phyloP scores from a whole-genome alignment of 1,140 invertebrate species.

The Augochlora pura region DNA sequence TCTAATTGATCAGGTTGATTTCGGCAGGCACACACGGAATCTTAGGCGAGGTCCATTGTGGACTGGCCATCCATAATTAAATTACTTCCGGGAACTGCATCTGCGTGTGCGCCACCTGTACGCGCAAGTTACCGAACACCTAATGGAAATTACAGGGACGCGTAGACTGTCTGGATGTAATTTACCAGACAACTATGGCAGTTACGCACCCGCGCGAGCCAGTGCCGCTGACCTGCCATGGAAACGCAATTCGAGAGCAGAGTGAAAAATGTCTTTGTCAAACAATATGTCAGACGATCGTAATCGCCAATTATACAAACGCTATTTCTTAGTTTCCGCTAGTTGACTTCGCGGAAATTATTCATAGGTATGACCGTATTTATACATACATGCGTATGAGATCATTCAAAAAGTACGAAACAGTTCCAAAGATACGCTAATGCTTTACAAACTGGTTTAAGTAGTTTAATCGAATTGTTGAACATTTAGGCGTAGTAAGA shows the following conservation, averaged over 20 bases:
- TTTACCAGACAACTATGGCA: conserved; percentile 34
- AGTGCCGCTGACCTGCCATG: neutral
- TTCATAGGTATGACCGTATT: too few relatives aligned
- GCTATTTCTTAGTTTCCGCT: too few relatives aligned
- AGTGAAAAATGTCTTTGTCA: neutral
- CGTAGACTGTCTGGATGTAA: conserved; percentile 6
- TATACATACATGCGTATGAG: too few relatives aligned
- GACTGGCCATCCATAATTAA: conserved; percentile 23
- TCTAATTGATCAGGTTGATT: conserved; percentile 58
- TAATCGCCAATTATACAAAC: too few relatives aligned
- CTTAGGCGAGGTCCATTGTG: conserved; percentile 19
- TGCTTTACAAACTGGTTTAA: too few relatives aligned
- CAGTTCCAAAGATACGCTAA: too few relatives aligned
- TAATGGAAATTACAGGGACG: conserved; percentile 34
- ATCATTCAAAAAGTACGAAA: too few relatives aligned
- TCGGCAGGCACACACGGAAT: conserved; percentile 37
- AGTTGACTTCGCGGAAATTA: too few relatives aligned
- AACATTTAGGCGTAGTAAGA: too few relatives aligned
- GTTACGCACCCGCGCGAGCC: neutral
- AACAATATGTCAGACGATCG: too few relatives aligned
- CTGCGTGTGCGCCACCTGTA: conserved; percentile 19
- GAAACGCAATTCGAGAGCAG: neutral
- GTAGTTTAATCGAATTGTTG: too few relatives aligned
- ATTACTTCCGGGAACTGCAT: conserved; percentile 23
- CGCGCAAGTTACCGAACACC: neutral